Percentiles rank a stretch among this genome's conserved stretches.
phyloP scores from a whole-genome alignment of 2,888 invertebrate genomes.

The Polydrusus tereticollis region DNA sequence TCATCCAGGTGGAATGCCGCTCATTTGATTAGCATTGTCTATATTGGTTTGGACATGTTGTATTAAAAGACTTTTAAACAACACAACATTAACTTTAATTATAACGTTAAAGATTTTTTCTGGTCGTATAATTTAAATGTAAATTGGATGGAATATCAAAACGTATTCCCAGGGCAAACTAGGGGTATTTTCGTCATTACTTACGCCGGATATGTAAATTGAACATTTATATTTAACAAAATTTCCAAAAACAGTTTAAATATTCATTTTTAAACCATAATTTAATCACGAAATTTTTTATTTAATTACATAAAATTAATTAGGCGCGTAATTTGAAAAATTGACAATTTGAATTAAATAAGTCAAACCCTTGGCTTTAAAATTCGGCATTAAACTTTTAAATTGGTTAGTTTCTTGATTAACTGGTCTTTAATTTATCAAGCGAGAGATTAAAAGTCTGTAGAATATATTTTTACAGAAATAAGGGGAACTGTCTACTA shows the following conservation, averaged over 20 bases:
- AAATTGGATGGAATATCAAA: not conserved
- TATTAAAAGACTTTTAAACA: no score
- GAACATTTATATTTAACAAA: not conserved
- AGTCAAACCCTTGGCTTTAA: not conserved
- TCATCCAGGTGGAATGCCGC: no score
- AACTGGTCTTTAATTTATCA: not conserved
- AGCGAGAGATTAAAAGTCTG: not conserved
- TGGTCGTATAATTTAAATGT: constrained; percentile 12
- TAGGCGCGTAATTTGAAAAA: constrained; percentile 8
- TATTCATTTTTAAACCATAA: not conserved
- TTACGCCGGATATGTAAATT: constrained; percentile 7
- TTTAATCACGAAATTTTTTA: constrained; percentile 1
- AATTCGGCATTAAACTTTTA: constrained; percentile 8
- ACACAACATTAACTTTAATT: no score
- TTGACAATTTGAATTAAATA: not conserved
- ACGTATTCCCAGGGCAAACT: not conserved
- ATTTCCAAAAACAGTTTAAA: not conserved
- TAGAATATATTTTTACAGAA: not conserved
- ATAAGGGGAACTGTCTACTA: no score
- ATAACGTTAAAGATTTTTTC: not conserved
- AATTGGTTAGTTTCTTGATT: constrained; percentile 2
- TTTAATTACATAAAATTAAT: constrained; percentile 2
- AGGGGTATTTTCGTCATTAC: not conserved
- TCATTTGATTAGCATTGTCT: no score
- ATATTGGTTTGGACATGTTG: no score